Evolutionary conservation across 2,888 invertebrate genomes (phyloP).

Genomic region (Drosophila affinis): DNA sequence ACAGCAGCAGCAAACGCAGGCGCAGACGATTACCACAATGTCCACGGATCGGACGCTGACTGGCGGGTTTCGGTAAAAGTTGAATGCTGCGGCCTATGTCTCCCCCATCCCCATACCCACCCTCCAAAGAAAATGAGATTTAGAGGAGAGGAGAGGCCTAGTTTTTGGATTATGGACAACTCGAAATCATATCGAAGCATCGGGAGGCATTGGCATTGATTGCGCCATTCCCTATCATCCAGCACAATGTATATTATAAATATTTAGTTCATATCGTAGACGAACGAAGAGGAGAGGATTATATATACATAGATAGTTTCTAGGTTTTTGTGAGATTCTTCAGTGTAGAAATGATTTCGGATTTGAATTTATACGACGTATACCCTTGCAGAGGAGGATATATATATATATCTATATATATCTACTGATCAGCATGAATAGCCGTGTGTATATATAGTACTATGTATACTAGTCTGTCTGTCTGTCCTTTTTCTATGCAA

Average conservation of each 20-base stretch:
- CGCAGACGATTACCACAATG: constrained; percentile 48
- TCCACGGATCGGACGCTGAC: constrained; percentile 52
- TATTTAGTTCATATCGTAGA: constrained; percentile 31
- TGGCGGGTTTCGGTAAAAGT: constrained; percentile 64
- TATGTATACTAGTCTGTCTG: constrained; percentile 8
- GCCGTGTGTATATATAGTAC: no score
- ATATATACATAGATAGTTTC: constrained; percentile 40
- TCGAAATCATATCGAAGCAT: constrained; percentile 43
- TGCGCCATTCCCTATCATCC: constrained; percentile 21
- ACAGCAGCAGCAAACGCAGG: constrained; percentile 35
- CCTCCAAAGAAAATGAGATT: not conserved
- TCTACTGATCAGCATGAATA: no score
- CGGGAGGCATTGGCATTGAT: constrained; percentile 34
- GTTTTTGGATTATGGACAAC: constrained; percentile 13
- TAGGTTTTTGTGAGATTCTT: constrained; percentile 3
- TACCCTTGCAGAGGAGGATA: not conserved
- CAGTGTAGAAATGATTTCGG: constrained; percentile 40
- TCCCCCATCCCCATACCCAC: not conserved
- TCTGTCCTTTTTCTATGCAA: constrained; percentile 1
- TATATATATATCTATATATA: no score
- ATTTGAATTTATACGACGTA: constrained; percentile 28
- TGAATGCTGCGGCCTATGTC: not conserved
- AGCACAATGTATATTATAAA: constrained; percentile 43
- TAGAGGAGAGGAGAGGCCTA: constrained; percentile 1
- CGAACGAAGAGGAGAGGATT: constrained; percentile 27